phyloP scores from a whole-genome alignment of 1,140 invertebrate species.

The Hypsibius dujardini region DNA sequence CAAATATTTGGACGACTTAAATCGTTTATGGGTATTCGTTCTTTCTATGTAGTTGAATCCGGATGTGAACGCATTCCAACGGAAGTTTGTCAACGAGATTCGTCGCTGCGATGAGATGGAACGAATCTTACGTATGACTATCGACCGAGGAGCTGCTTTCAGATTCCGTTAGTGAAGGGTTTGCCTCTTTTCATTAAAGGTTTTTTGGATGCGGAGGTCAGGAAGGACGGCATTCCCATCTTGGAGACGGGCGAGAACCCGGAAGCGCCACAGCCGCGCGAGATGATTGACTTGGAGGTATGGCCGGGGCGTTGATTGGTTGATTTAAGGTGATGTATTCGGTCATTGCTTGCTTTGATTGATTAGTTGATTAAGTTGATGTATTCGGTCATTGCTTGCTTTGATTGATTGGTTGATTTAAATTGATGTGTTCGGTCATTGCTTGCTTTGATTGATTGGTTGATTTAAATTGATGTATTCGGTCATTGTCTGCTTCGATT shows the following conservation, averaged over 20 bases:
- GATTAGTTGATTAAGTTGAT: background rate
- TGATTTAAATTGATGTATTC: no score
- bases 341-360: conserved; percentile 13
- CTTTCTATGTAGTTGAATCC: conserved; percentile 48
- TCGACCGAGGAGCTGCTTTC: background rate
- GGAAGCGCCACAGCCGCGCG: conserved; percentile 81
- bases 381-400: no score
- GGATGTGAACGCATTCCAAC: conserved; percentile 65
- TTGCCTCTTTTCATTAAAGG: conserved; percentile 29
- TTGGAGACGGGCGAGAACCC: conserved; percentile 72
- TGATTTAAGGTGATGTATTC: conserved; percentile 6
- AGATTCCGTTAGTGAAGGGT: no score
- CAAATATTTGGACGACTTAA: conserved; percentile 6
- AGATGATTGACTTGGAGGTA: conserved; percentile 89
- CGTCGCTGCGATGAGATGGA: conserved; percentile 80
- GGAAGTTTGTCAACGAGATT: conserved; percentile 75
- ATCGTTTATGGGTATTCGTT: background rate
- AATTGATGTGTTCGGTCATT: no score
- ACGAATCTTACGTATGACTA: conserved; percentile 51
- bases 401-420: no score
- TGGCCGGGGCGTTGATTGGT: conserved; percentile 20
- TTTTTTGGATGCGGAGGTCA: conserved; percentile 85
- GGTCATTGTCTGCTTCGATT: no score
- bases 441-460: no score
- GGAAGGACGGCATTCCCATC: conserved; percentile 84